These are phyloP conservation scores for Acleris cristana DNA, from an alignment of 2,888 invertebrate species.

Conservation along the genomic window DNA sequence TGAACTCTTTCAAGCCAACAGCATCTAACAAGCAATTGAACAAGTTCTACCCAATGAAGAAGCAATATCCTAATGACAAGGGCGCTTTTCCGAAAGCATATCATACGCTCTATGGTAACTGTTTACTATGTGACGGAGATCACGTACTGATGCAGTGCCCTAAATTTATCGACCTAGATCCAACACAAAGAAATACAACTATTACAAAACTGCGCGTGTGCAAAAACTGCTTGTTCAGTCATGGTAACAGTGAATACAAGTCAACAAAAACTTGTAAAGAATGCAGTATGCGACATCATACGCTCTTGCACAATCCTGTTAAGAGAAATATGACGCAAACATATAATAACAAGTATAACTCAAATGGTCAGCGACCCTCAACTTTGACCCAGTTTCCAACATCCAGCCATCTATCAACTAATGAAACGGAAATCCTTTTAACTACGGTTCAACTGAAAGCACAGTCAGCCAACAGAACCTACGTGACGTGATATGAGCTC, in stretches of 20 bases:
- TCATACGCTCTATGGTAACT: constrained; percentile 13
- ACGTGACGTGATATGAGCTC: constrained; percentile 33
- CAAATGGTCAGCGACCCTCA: background rate
- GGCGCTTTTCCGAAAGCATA: background rate
- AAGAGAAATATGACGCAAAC: background rate
- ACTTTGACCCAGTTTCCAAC: background rate
- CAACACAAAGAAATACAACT: constrained; percentile 8
- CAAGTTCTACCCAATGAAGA: background rate
- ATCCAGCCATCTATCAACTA: background rate
- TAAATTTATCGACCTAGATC: constrained; percentile 22
- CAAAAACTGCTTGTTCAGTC: constrained; percentile 29
- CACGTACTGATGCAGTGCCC: constrained; percentile 28
- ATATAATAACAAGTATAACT: background rate
- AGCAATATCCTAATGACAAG: background rate
- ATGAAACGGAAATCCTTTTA: constrained; percentile 28
- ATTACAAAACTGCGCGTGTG: constrained; percentile 21
- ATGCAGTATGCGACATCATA: constrained; percentile 21
- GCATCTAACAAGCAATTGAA: background rate
- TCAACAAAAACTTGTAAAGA: constrained; percentile 28
- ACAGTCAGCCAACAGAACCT: constrained; percentile 30
- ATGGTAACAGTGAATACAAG: constrained; percentile 13
- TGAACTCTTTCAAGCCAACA: background rate
- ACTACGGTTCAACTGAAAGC: constrained; percentile 35
- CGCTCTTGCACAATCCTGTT: background rate
- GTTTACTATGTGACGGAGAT: constrained; percentile 11